These are phyloP conservation scores for Thryonomys swinderianus DNA, from an alignment of 2,113 vertebrate species.

Conservation along the genomic window DNA sequence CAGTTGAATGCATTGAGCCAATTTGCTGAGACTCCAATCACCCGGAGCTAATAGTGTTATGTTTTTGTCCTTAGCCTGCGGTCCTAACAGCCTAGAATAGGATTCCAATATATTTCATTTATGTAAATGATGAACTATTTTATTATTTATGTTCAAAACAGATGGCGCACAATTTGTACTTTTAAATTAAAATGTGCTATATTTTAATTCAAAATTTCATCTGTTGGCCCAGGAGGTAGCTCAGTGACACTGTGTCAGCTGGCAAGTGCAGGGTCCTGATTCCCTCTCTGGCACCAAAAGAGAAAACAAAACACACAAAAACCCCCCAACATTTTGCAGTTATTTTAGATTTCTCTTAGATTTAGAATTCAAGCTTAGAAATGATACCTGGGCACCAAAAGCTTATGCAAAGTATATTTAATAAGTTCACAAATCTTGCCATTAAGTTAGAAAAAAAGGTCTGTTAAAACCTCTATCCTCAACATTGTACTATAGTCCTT, in stretches of 20 bases:
- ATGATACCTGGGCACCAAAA: background rate
- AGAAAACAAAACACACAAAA: no score
- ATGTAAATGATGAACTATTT: background rate
- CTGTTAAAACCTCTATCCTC: background rate
- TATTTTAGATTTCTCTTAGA: background rate
- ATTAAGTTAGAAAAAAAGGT: background rate
- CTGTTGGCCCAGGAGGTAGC: background rate
- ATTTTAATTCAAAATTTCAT: constrained; percentile 26
- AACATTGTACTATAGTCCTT: background rate
- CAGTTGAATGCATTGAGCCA: background rate
- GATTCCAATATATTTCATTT: background rate
- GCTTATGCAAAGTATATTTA: background rate
- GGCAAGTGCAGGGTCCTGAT: no score
- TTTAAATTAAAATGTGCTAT: background rate
- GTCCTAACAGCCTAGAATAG: background rate
- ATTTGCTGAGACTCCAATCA: background rate
- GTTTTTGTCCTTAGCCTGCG: background rate
- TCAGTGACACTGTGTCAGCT: no score
- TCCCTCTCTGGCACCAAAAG: no score
- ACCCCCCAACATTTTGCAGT: no score
- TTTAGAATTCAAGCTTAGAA: constrained; percentile 36
- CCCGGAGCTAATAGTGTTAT: background rate
- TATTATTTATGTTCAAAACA: constrained; percentile 15
- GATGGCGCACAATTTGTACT: background rate
- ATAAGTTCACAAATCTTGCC: background rate